Evolutionary conservation across 2,888 invertebrate species (phyloP), one percentile per base, ranked within the genome.

Genomic region (Iphiclides podalirius): DNA sequence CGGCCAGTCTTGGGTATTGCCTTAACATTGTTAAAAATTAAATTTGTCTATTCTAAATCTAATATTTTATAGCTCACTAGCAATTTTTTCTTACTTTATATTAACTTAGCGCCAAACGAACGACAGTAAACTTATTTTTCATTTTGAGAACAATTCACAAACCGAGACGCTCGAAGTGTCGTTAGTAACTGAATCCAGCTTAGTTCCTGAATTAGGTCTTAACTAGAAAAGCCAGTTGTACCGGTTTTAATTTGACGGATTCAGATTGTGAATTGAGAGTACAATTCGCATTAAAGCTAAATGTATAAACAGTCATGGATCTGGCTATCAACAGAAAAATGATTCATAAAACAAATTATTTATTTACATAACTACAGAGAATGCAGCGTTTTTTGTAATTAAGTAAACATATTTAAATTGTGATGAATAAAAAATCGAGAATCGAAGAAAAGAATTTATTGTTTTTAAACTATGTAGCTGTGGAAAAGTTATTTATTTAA

Each of bases 1-100:
- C 97, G 33, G 98, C 98, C 1, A 97, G 98, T 66, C 91, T 98
- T 60, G 98, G 98, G 97, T 97, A 52, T 39, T 20, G 20, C 16
- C n/a, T n/a, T n/a, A n/a, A n/a, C n/a, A n/a, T n/a, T n/a, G n/a
- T n/a, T n/a, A n/a, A n/a, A n/a, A n/a, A n/a, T n/a, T n/a, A n/a
- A n/a, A n/a, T n/a, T n/a, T n/a, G n/a, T n/a, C n/a, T n/a, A n/a
- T n/a, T n/a, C n/a, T n/a, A n/a, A n/a, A n/a, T n/a, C n/a, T n/a
- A n/a, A 20, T 6, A 20, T 20, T 20, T 20, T 4, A 20, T 20
- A 41, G 11, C 38, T 36, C 26, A 37, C 37, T 8, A 11, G 28
- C 7, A 15, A 23, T 40, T 41, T 36, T 26, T 38, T 46, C 14
- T 34, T 26, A 31, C 16, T 34, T 28, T 31, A 16, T n/a, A 14